Conservation (phyloP, 2,113 vertebrate genomes). For the Siniperca knerii region DNA sequence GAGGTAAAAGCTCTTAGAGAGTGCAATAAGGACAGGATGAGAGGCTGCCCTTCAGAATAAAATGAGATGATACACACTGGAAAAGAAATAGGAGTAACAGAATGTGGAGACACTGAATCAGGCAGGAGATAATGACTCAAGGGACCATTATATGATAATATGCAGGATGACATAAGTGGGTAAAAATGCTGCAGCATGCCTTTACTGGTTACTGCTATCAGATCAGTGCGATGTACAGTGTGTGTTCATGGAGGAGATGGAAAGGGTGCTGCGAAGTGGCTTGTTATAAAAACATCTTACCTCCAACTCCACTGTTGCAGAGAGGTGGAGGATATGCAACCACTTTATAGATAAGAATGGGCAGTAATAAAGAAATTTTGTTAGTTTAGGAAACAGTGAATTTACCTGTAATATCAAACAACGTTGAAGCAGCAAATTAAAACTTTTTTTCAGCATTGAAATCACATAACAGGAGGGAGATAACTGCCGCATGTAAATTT, state of each 20-base stretch:
- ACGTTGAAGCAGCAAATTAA: not conserved
- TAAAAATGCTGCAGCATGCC: slow-evolving; percentile 47
- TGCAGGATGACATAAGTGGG: slow-evolving; percentile 19
- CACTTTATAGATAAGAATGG: slow-evolving; percentile 74
- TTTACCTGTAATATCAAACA: slow-evolving; percentile 14
- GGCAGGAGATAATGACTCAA: slow-evolving; percentile 39
- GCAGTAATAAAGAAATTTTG: slow-evolving; percentile 54
- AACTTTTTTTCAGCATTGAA: not conserved
- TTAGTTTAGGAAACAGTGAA: slow-evolving; percentile 41
- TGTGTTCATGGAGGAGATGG: slow-evolving; percentile 31
- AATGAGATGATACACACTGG: slow-evolving; percentile 42
- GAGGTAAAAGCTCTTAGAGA: slow-evolving; percentile 67
- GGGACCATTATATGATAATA: slow-evolving; percentile 18
- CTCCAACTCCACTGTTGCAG: slow-evolving; percentile 83
- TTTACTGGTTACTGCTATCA: slow-evolving; percentile 30
- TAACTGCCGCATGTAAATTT: not conserved
- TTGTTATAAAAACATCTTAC: slow-evolving; percentile 74
- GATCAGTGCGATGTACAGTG: not conserved
- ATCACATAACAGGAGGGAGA: not conserved
- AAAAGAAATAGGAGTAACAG: slow-evolving; percentile 24
- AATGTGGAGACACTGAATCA: slow-evolving; percentile 31
- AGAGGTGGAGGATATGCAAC: slow-evolving; percentile 84
- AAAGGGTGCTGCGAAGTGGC: slow-evolving; percentile 6
- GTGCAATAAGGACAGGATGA: slow-evolving; percentile 53
- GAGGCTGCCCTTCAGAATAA: slow-evolving; percentile 50